These are phyloP conservation scores for Zygaena filipendulae DNA, from an alignment of 2,888 invertebrate species.

Conservation along the genomic window DNA sequence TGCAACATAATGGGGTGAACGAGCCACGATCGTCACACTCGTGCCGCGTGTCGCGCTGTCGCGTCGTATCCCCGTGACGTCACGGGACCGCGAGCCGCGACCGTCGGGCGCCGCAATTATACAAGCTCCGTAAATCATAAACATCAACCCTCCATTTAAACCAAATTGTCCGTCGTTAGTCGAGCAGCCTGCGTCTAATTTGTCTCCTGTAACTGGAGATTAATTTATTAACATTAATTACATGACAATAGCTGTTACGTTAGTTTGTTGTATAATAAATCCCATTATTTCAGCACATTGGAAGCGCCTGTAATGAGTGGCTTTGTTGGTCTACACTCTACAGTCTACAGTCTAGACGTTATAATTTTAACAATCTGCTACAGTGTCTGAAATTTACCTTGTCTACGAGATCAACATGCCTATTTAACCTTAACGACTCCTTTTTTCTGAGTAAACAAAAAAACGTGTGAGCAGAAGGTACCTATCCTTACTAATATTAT, in stretches of 20 bases:
- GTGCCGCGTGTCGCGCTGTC: slow-evolving; percentile 12
- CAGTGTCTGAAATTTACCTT: too few species aligned
- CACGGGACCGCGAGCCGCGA: slow-evolving; percentile 35
- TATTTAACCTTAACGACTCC: too few species aligned
- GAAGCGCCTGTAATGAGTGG: slow-evolving; percentile 1
- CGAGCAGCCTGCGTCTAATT: slow-evolving; percentile 66
- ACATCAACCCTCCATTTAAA: slow-evolving; percentile 68
- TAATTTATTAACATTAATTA: slow-evolving; percentile 67
- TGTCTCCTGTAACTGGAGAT: slow-evolving; percentile 64
- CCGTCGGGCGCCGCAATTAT: slow-evolving; percentile 63
- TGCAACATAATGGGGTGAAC: too few species aligned
- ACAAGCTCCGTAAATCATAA: slow-evolving; percentile 65
- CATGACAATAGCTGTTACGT: slow-evolving; percentile 59
- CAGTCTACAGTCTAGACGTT: too few species aligned
- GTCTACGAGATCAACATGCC: too few species aligned
- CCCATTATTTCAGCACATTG: slow-evolving; percentile 5
- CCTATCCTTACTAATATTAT: too few species aligned
- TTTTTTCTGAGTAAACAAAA: too few species aligned
- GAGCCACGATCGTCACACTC: too few species aligned
- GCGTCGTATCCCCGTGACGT: too few species aligned
- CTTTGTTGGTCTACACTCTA: too few species aligned
- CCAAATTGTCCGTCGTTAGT: slow-evolving; percentile 68
- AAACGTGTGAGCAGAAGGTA: too few species aligned
- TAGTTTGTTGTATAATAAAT: slow-evolving; percentile 22
- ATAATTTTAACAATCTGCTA: too few species aligned